Evolutionary conservation across 2,113 vertebrate species (phyloP).

Genomic region (Pseudorasbora parva): DNA sequence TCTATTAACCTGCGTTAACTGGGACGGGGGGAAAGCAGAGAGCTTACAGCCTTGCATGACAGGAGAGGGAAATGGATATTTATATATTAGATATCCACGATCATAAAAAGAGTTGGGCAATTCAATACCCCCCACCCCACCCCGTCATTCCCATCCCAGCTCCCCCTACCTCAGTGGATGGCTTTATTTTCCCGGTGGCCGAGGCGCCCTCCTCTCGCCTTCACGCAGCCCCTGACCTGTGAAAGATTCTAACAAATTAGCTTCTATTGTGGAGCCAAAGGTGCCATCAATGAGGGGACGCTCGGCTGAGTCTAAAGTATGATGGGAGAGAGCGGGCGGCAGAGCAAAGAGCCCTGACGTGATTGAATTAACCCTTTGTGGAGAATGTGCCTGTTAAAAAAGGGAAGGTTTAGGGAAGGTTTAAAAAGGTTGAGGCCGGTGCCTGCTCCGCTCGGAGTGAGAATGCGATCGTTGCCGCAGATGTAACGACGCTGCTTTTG

Average conservation of each 20-base stretch:
- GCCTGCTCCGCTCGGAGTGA: conserved; percentile 57
- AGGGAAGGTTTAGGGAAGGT: conserved; percentile 36
- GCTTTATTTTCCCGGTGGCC: conserved; percentile 92
- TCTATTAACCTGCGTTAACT: conserved; percentile 99
- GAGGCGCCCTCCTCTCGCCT: conserved; percentile 85
- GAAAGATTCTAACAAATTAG: conserved; percentile 99
- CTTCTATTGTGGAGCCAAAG: conserved; percentile 99
- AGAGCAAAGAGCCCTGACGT: conserved; percentile 91
- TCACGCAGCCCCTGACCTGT: conserved; percentile 97
- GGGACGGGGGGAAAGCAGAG: conserved; percentile 85
- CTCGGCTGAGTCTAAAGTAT: conserved; percentile 96
- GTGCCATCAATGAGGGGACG: conserved; percentile 98
- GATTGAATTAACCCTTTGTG: conserved; percentile 97
- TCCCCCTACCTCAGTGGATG: conserved; percentile 78
- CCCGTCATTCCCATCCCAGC: conserved; percentile 35
- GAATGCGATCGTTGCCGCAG: conserved; percentile 60
- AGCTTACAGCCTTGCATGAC: conserved; percentile 74
- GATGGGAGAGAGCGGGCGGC: conserved; percentile 87
- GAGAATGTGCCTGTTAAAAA: conserved; percentile 73
- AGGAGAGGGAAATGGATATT: conserved; percentile 81
- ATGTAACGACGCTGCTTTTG: conserved; percentile 19
- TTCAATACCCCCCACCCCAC: conserved; percentile 85
- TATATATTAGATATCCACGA: conserved; percentile 76
- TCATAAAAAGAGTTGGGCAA: conserved; percentile 91
- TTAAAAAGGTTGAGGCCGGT: conserved; percentile 57